phyloP scores from a whole-genome alignment of 2,888 invertebrate species.

The Limnephilus auricula region DNA sequence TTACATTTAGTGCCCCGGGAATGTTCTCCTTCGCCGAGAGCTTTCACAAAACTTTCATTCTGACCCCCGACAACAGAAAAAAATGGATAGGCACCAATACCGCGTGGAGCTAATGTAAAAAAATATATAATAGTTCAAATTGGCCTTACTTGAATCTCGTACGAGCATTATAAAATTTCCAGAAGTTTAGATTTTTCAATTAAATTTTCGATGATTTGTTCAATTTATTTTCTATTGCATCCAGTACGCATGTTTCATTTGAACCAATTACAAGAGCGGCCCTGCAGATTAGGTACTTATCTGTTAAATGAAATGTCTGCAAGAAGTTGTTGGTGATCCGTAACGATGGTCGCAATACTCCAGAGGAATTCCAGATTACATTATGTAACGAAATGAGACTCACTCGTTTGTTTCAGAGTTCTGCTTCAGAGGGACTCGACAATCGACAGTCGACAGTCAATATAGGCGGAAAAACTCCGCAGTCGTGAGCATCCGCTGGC shows the following conservation, averaged over 20 bases:
- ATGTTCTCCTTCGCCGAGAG: neutral
- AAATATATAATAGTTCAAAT: too few relatives aligned
- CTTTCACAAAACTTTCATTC: neutral
- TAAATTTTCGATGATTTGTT: too few relatives aligned
- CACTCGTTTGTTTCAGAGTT: neutral
- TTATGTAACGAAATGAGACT: conserved; percentile 26
- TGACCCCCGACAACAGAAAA: neutral
- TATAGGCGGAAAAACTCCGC: conserved; percentile 7
- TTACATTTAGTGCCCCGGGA: neutral
- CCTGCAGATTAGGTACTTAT: neutral
- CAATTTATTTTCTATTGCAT: neutral
- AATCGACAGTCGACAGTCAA: neutral
- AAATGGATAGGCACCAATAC: too few relatives aligned
- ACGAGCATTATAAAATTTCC: too few relatives aligned
- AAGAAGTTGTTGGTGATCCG: conserved; percentile 14
- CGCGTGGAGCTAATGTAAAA: too few relatives aligned
- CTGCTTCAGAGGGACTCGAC: neutral
- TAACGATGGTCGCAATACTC: conserved; percentile 13
- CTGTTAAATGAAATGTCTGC: neutral
- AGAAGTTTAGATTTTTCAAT: too few relatives aligned
- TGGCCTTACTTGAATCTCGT: too few relatives aligned
- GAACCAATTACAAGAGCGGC: neutral
- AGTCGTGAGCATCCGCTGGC: conserved; percentile 19
- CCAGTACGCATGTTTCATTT: neutral
- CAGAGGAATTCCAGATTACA: conserved; percentile 30